A percentile compares a stretch with the other conserved stretches of the same genome.
These are phyloP conservation scores for Cacoxenus indagator DNA, from an alignment of 2,888 invertebrate genomes.

Conservation along the genomic window DNA sequence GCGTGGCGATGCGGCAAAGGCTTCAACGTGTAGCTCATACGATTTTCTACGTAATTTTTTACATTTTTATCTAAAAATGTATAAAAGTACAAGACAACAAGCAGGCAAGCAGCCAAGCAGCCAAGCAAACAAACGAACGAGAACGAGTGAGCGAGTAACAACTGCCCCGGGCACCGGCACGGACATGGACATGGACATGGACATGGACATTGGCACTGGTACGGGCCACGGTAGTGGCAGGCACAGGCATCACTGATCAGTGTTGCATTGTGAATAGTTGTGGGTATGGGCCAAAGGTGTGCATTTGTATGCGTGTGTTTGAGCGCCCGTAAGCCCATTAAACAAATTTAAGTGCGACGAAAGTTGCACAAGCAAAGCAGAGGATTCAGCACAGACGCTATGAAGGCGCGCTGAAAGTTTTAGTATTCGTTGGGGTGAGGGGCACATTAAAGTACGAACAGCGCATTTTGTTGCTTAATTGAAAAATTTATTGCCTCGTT, in stretches of 20 bases:
- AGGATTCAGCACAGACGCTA: background rate
- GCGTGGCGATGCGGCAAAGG: background rate
- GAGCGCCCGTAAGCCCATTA: too few species aligned
- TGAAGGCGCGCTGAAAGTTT: background rate
- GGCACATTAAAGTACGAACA: background rate
- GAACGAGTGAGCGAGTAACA: background rate
- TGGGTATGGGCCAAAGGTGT: too few species aligned
- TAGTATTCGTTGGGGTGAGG: background rate
- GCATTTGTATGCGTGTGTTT: too few species aligned
- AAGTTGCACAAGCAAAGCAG: too few species aligned
- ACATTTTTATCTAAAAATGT: constrained; percentile 12
- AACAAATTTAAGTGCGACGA: too few species aligned
- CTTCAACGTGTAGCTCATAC: constrained; percentile 5
- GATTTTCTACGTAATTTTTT: constrained; percentile 6
- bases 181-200: too few species aligned
- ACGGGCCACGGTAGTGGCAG: too few species aligned
- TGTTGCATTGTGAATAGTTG: too few species aligned
- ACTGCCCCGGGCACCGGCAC: too few species aligned
- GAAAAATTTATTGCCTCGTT: constrained; percentile 45
- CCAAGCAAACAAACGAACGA: background rate
- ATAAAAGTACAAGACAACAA: constrained; percentile 8
- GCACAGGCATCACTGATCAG: too few species aligned
- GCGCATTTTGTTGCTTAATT: constrained; percentile 37
- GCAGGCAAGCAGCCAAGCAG: constrained; percentile 1
- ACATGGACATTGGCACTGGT: too few species aligned